A percentile compares a stretch with the other conserved stretches of the same genome.
Evolutionary conservation across 2,888 invertebrate genomes (phyloP).

Genomic region (Aelia acuminata): DNA sequence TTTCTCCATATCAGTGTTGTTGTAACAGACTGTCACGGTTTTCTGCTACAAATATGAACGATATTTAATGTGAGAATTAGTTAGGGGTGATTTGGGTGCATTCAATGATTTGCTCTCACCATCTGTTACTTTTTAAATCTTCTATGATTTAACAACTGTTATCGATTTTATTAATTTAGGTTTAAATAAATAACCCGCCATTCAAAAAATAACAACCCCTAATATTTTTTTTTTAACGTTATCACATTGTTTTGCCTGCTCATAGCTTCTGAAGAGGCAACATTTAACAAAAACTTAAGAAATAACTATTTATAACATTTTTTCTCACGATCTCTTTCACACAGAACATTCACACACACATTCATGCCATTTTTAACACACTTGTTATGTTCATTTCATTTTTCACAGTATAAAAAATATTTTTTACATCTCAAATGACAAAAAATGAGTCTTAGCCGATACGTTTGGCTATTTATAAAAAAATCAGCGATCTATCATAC

Average conservation of each 20-base stretch:
- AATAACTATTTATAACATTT: constrained; percentile 34
- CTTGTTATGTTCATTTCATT: constrained; percentile 35
- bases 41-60: constrained; percentile 40
- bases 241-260: constrained; percentile 54
- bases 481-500: constrained; percentile 51
- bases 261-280: constrained; percentile 38
- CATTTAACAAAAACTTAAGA: constrained; percentile 54
- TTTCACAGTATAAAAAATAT: constrained; percentile 56
- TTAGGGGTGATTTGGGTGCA: constrained; percentile 59
- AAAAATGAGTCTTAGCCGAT: constrained; percentile 47
- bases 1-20: constrained; percentile 27
- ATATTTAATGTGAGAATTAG: constrained; percentile 39
- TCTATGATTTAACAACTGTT: constrained; percentile 52
- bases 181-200: constrained; percentile 56
- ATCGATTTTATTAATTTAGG: constrained; percentile 52
- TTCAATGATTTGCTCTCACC: constrained; percentile 24
- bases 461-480: constrained; percentile 51
- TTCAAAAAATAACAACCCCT: constrained; percentile 59
- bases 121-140: constrained; percentile 51
- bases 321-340: constrained; percentile 47
- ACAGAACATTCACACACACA: constrained; percentile 35
- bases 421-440: constrained; percentile 35
- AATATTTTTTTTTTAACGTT: constrained; percentile 41
- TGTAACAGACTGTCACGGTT: constrained; percentile 41
- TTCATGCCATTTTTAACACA: constrained; percentile 16